Conservation (phyloP, 2,888 invertebrate species). For the Spisula subtruncata region DNA sequence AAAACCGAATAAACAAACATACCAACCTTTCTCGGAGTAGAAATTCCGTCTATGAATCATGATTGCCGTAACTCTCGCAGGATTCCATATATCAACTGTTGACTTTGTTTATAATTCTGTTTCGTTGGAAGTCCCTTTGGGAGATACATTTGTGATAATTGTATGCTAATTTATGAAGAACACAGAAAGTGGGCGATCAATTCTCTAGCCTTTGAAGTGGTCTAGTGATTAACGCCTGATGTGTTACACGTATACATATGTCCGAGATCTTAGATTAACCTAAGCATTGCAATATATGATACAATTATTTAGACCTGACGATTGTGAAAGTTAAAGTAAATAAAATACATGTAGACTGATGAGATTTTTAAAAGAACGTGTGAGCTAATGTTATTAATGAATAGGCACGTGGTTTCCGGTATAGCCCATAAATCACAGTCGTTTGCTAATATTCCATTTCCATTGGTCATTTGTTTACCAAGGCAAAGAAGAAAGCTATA, state of each 20-base stretch:
- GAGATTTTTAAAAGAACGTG: too few relatives aligned
- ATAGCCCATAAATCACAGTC: too few relatives aligned
- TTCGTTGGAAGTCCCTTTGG: constrained; percentile 40
- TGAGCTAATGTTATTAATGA: too few relatives aligned
- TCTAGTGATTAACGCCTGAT: neutral
- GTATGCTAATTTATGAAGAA: constrained; percentile 67
- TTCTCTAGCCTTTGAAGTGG: constrained; percentile 57
- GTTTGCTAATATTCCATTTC: too few relatives aligned
- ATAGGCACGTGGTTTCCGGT: too few relatives aligned
- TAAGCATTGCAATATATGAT: neutral
- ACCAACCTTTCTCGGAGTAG: neutral
- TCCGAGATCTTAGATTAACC: neutral
- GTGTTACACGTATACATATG: neutral
- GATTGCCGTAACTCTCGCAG: neutral
- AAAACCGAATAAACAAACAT: too few relatives aligned
- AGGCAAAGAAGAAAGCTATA: too few relatives aligned
- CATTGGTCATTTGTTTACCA: too few relatives aligned
- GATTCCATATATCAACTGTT: constrained; percentile 21
- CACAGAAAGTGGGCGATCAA: constrained; percentile 55
- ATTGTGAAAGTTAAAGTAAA: too few relatives aligned
- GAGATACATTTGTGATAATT: constrained; percentile 67
- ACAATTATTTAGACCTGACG: neutral
- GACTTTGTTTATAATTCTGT: constrained; percentile 65
- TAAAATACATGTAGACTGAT: too few relatives aligned
- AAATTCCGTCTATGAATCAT: neutral